phyloP scores from a whole-genome alignment of 2,888 invertebrate genomes.

The Microdon myrmicae region DNA sequence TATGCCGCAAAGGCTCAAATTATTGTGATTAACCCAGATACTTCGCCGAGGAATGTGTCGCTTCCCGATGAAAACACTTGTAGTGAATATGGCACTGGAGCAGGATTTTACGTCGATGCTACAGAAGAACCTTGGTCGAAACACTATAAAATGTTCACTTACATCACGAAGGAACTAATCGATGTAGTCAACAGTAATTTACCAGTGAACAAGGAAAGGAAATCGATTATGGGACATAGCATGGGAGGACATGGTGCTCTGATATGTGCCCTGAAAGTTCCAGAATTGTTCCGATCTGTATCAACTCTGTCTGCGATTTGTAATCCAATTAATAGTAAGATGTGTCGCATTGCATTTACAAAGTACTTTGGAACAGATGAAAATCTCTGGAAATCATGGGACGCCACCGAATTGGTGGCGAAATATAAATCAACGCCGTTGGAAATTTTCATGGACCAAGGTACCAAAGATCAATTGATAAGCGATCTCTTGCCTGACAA shows the following conservation, averaged over 20 bases:
- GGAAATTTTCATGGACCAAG: constrained; percentile 89
- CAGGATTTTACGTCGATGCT: constrained; percentile 96
- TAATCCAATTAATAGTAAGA: constrained; percentile 84
- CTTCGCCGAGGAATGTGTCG: constrained; percentile 90
- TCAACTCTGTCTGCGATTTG: constrained; percentile 96
- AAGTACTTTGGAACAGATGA: constrained; percentile 81
- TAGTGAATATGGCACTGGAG: constrained; percentile 95
- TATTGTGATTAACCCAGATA: constrained; percentile 93
- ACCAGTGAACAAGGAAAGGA: constrained; percentile 70
- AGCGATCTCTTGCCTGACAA: constrained; percentile 83
- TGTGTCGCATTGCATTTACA: constrained; percentile 88
- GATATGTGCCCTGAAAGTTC: constrained; percentile 89
- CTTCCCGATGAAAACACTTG: constrained; percentile 90
- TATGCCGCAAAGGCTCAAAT: constrained; percentile 87
- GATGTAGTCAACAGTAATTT: constrained; percentile 81
- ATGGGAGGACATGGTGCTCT: constrained; percentile 99
- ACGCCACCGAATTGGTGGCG: constrained; percentile 85
- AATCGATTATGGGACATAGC: constrained; percentile 87
- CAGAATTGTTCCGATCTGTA: constrained; percentile 85
- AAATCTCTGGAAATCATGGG: constrained; percentile 83
- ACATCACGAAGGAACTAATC: constrained; percentile 88
- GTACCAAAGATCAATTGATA: constrained; percentile 83
- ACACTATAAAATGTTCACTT: constrained; percentile 95
- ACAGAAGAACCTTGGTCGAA: constrained; percentile 89
- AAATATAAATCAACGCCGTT: constrained; percentile 85